phyloP scores from a whole-genome alignment of 2,888 invertebrate species.

The Caenorhabditis zanzibari region DNA sequence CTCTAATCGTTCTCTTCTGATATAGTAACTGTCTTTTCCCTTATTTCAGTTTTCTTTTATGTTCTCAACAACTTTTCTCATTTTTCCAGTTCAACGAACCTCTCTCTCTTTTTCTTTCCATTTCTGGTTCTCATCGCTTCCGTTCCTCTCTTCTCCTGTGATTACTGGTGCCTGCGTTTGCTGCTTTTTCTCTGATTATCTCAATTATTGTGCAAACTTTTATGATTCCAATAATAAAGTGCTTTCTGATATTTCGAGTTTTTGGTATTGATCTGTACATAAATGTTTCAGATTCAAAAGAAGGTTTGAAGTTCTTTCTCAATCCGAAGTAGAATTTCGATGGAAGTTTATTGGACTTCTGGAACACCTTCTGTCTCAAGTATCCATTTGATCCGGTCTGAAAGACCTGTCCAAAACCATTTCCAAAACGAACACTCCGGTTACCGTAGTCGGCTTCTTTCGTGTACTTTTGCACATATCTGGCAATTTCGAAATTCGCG shows the following conservation, averaged over 20 bases:
- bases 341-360: no score
- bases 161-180: slow-evolving; percentile 47
- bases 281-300: no score
- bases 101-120: not conserved
- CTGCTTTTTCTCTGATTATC: slow-evolving; percentile 17
- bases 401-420: slow-evolving; percentile 2
- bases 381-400: no score
- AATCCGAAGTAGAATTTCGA: no score
- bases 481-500: slow-evolving; percentile 20
- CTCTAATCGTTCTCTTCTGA: not conserved
- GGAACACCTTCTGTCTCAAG: no score
- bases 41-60: not conserved
- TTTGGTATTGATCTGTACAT: not conserved
- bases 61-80: not conserved
- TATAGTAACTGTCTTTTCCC: not conserved
- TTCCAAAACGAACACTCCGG: not conserved
- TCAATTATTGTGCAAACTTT: not conserved
- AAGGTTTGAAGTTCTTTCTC: no score
- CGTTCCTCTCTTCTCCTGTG: slow-evolving; percentile 31
- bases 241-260: not conserved
- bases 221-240: slow-evolving; percentile 9
- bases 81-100: slow-evolving; percentile 24
- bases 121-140: slow-evolving; percentile 24
- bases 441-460: slow-evolving; percentile 17
- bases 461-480: slow-evolving; percentile 8